phyloP scores from a whole-genome alignment of 2,113 vertebrate genomes.

The Nerophis lumbriciformis region DNA sequence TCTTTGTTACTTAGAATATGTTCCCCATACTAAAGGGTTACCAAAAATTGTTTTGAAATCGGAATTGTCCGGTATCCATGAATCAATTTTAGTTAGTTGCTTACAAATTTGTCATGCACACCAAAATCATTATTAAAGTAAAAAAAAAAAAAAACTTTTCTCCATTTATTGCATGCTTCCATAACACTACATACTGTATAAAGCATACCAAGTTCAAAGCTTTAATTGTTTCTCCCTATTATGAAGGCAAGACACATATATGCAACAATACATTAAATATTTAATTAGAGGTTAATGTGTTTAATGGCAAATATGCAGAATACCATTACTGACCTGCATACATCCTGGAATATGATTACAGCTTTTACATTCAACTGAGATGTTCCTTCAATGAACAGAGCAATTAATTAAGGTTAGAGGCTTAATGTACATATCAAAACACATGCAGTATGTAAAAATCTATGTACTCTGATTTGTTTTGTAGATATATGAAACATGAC shows the following conservation, averaged over 20 bases:
- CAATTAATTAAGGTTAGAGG: slow-evolving; percentile 8
- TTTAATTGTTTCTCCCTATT: neutral
- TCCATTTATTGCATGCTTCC: no score
- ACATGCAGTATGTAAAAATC: slow-evolving; percentile 6
- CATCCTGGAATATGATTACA: slow-evolving; percentile 8
- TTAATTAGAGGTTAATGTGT: slow-evolving; percentile 22
- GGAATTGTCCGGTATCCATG: no score
- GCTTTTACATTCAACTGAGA: neutral
- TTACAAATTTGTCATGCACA: no score
- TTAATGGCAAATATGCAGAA: slow-evolving; percentile 21
- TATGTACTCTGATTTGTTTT: neutral
- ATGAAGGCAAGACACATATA: neutral
- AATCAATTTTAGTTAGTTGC: no score
- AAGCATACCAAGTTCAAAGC: no score
- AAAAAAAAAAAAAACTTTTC: no score
- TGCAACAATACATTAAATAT: slow-evolving; percentile 22
- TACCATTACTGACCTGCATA: slow-evolving; percentile 10
- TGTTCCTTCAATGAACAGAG: slow-evolving; percentile 23
- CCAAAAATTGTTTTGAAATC: no score
- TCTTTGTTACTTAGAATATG: no score
- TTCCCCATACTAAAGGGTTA: no score
- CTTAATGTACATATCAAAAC: slow-evolving; percentile 28
- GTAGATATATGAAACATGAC: slow-evolving; percentile 40
- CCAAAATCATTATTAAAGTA: no score
- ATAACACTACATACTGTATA: no score